These are phyloP conservation scores for Pantherophis vulpinus DNA, from an alignment of 2,797 vertebrate genomes.

Conservation along the genomic window DNA sequence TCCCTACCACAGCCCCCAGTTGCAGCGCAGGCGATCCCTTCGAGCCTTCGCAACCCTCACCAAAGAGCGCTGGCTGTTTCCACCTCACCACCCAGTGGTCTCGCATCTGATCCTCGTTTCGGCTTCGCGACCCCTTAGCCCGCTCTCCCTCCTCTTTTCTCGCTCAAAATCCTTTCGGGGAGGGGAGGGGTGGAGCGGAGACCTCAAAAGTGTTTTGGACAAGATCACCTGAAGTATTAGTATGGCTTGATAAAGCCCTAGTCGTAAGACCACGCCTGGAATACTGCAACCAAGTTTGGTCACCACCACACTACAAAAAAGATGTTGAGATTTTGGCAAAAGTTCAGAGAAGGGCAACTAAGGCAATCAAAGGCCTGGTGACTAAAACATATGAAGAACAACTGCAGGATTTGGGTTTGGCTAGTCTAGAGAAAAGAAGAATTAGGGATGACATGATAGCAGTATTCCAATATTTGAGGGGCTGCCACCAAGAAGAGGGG, in stretches of 20 bases:
- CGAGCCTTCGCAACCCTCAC: not conserved
- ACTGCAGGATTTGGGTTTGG: not conserved
- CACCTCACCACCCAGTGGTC: not conserved
- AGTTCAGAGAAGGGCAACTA: not conserved
- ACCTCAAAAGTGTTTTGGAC: not conserved
- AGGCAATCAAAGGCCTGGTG: no score
- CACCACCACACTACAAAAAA: not conserved
- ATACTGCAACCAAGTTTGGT: no score
- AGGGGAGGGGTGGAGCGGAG: not conserved
- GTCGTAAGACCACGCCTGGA: no score
- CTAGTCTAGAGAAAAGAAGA: not conserved
- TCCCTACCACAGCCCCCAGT: not conserved
- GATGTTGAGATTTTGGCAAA: not conserved
- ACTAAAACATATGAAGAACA: not conserved
- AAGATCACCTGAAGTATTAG: no score
- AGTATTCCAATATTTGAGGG: not conserved
- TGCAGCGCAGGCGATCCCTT: not conserved
- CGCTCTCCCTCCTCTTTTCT: not conserved
- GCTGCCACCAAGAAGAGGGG: no score
- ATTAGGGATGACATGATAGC: not conserved
- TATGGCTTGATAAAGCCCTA: no score
- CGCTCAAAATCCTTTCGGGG: not conserved
- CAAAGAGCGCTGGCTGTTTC: not conserved
- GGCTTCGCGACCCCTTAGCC: not conserved
- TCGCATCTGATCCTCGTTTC: not conserved